Evolutionary conservation across 2,113 vertebrate species (phyloP), one percentile per base, ranked within the genome.

Genomic region (Clarias gariepinus): DNA sequence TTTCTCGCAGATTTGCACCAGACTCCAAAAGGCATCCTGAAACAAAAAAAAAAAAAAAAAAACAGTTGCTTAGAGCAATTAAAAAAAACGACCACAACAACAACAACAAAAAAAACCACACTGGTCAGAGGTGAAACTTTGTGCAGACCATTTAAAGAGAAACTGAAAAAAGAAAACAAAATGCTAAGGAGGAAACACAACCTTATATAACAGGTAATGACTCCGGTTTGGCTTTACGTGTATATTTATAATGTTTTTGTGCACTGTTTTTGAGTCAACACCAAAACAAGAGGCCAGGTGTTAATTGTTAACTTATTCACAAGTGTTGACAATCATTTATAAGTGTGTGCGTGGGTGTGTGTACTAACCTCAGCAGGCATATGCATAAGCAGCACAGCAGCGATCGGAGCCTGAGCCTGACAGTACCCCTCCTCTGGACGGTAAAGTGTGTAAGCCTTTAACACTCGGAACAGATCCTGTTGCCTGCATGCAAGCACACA

Each of bases 381-480:
- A 88, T 99, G 98, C 98, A 99, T 99, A 88, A 99, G 95, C 87
- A 99, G 95, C n/a, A 99, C 96, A 0, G 98, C 98, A 0, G 98
- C 98, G 0, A 99, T 93, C 28, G 98, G 98, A 0, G 98, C 98
- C 94, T 99, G 98, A 85, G 98, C 98, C 93, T 99, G 98, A 93
- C 98, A 99, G 92, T 99, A 99, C 10, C 98, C 98, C 91, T 99
- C 98, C 79, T 99, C 98, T 0, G 98, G 98, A 10, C 97, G 96
- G 91, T 98, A 93, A 36, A 99, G 93, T 0, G 97, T 98, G 89
- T 99, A 99, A 0, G 98, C 98, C 93, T 99, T 99, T 92, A 99
- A 93, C 88, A 99, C 97, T 19, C 96, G 96, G 90, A 97, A 96
- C 83, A 99, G 93, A 92, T 98, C 98, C 94, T 98, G 96, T 93